Base-by-base conservation (phyloP, 2,888 invertebrate species). In the Portevinia maculata region DNA sequence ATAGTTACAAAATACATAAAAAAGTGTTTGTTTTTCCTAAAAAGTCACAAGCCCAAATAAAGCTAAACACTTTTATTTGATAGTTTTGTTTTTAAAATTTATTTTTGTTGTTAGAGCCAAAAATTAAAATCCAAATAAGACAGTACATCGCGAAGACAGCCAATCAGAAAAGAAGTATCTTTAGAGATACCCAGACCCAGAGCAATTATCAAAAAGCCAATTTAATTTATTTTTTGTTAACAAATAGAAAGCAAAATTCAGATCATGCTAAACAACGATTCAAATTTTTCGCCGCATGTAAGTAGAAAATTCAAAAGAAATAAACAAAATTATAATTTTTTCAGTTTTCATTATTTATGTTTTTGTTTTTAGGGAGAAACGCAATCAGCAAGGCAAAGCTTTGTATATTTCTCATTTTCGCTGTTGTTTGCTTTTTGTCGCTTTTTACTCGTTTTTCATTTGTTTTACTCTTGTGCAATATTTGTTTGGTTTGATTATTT, bases 241-340 rank as follows among this genome's bases (percentile, higher is more conserved):
- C 46, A 65, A 76, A 73, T 41, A 78, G 71, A 71, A 83, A 78
- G 37, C 84, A 85, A 86, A 87, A 86, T 86, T 86, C 84, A 86
- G 84, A 86, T 86, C 85, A 87, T 87, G 87, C 85, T 87, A 85
- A 87, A 87, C 87, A 86, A 87, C 87, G 87, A 86, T 85, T 86
- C 87, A 84, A 87, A 86, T 84, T 65, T 85, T 79, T 84, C 86
- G 86, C 86, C 86, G 87, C 86, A 87, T 87, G 87, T 87, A 87
- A 87, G 87, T 87, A 87, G 84, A 86, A 65, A 67, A 57, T 44
- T n/a, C 5, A 50, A 55, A 44, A 9, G 28, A 24, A 59, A 67
- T 17, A n/a, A 44, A 53, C 57, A 62, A 60, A 15, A 30, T 39
- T 39, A 7, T 34, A 9, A n/a, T 13, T 34, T 41, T 39, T 57